Percentiles rank a stretch among this genome's conserved stretches.
Conservation (phyloP, 2,888 invertebrate genomes). For the Aleiodes testaceus region DNA sequence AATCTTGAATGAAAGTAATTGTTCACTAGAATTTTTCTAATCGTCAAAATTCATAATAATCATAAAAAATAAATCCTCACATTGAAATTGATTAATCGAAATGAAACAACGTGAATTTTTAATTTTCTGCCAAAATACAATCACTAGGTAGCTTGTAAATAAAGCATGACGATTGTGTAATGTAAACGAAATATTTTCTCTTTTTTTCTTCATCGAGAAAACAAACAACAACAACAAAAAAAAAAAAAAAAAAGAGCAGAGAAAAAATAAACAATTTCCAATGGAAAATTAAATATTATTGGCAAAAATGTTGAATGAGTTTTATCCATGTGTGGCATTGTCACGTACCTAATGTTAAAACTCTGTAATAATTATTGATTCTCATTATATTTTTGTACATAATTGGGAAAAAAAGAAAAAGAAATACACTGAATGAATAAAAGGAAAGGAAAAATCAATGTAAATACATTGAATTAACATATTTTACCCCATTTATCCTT, state of each 20-base stretch:
- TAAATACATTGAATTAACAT: no score
- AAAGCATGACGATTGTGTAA: conserved; percentile 8
- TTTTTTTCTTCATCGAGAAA: conserved; percentile 12
- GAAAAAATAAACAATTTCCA: no score
- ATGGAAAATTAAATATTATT: conserved; percentile 18
- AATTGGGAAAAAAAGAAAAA: conserved; percentile 57
- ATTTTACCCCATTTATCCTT: not conserved
- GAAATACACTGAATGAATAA: conserved; percentile 61
- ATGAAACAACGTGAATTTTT: not conserved
- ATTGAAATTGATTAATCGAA: not conserved
- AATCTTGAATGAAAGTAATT: no score
- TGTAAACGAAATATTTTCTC: not conserved
- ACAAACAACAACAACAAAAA: no score
- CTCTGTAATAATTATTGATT: conserved; percentile 67
- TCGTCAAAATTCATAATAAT: no score
- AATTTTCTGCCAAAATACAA: conserved; percentile 3
- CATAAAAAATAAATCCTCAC: not conserved
- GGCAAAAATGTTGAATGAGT: conserved; percentile 27
- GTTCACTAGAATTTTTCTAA: no score
- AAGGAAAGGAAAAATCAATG: not conserved
- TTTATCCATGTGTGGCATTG: conserved; percentile 44
- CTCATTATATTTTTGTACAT: conserved; percentile 71
- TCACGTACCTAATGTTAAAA: conserved; percentile 64
- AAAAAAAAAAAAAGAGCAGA: not conserved
- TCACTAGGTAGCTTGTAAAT: conserved; percentile 28